These are phyloP conservation scores for Acanthornis magna DNA, from an alignment of 2,797 vertebrate genomes.

Conservation along the genomic window DNA sequence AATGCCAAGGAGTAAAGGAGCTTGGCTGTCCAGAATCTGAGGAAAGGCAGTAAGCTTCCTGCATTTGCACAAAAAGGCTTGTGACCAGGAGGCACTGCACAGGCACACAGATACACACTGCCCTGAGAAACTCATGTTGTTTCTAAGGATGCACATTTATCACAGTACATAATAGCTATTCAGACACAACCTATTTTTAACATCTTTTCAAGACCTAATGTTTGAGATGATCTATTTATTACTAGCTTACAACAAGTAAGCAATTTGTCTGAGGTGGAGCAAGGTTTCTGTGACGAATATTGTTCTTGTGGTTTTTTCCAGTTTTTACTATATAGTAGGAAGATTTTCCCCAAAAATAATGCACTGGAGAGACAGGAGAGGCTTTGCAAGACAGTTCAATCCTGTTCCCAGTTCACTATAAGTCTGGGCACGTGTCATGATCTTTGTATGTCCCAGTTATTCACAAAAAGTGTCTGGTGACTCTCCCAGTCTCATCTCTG, in stretches of 20 bases:
- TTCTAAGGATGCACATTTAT: neutral
- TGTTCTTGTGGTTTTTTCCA: neutral
- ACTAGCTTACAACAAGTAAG: neutral
- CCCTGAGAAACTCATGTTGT: neutral
- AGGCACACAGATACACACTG: neutral
- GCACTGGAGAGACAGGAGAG: neutral
- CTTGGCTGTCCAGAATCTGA: neutral
- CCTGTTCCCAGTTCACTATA: neutral
- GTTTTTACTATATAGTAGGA: neutral
- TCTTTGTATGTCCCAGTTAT: neutral
- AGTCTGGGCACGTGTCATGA: neutral
- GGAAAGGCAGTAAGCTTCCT: neutral
- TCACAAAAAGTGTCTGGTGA: neutral
- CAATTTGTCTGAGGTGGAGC: neutral
- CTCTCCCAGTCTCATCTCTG: neutral
- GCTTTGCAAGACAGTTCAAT: neutral
- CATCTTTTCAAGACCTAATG: neutral
- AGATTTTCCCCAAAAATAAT: neutral
- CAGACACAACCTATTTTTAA: neutral
- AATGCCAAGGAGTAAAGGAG: neutral
- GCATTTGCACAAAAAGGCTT: neutral
- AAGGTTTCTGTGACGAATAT: neutral
- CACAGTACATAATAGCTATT: neutral
- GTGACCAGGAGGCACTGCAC: neutral
- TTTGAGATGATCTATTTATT: neutral